A percentile compares a stretch with the other conserved stretches of the same genome.
phyloP scores from a whole-genome alignment of 2,113 vertebrate genomes.

The Centrocercus urophasianus region DNA sequence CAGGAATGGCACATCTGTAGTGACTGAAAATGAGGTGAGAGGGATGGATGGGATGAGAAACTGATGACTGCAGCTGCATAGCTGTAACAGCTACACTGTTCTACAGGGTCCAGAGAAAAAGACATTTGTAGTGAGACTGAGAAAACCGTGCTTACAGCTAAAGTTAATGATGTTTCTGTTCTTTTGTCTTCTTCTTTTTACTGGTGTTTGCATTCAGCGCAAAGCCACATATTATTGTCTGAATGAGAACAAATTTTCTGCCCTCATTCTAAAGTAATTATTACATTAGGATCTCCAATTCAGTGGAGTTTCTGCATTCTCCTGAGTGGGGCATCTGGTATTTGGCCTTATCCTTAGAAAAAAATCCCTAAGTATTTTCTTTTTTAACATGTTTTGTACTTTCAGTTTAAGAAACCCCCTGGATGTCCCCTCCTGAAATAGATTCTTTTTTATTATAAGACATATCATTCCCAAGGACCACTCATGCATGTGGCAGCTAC shows the following conservation, averaged over 20 bases:
- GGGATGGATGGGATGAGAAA: not conserved
- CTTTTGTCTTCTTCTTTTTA: not conserved
- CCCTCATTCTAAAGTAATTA: not conserved
- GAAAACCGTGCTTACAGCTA: not conserved
- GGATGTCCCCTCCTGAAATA: not conserved
- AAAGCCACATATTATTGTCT: not conserved
- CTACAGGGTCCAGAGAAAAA: not conserved
- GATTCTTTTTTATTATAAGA: not conserved
- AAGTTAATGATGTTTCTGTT: not conserved
- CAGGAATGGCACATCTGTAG: not conserved
- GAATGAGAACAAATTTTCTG: not conserved
- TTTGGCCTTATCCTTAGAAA: not conserved
- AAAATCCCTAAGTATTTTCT: not conserved
- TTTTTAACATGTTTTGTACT: not conserved
- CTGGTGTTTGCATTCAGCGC: not conserved
- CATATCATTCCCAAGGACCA: not conserved
- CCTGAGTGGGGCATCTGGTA: rapidly evolving
- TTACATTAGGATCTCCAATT: not conserved
- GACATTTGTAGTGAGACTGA: not conserved
- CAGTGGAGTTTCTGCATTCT: not conserved
- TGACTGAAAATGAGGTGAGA: not conserved
- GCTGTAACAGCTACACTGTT: not conserved
- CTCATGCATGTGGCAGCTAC: not conserved
- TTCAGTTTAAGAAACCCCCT: not conserved
- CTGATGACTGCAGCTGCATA: not conserved